Base-by-base conservation (phyloP, 2,888 invertebrate species). In the Octonoba sinensis region DNA sequence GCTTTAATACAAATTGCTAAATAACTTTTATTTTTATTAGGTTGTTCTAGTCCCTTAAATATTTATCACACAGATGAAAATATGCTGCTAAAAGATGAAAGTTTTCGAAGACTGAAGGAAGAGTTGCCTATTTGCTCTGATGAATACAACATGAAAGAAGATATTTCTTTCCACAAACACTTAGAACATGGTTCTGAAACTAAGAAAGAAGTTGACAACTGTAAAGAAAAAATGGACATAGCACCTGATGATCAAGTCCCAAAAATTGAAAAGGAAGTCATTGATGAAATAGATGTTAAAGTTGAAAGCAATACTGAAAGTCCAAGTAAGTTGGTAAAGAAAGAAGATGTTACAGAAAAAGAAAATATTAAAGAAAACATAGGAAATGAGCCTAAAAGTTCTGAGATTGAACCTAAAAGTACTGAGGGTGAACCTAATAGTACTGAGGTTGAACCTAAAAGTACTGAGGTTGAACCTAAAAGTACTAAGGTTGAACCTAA, bases 211-310 rank as follows among this genome's bases (percentile, higher is more conserved):
- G 27, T 22, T 59, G 86, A 87, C 44, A 83, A 83, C 56, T 76
- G 84, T 27, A 85, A 86, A 47, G 84, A 84, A 74, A 86, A 85
- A 78, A 86, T 47, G 1, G 81, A 79, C 54, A 51, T 49, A 62
- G 44, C 62, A 77, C 56, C 20, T 44, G 46, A 24, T 27, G 20
- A 18, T 36, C 20, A 49, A 54, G 16, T 44, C 11, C 57, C 20
- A 4, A 74, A 82, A 57, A 44, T 16, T 70, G 83, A 54, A 12
- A 66, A 66, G 1, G 66, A 77, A 54, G 74, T 69, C 18, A 8
- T 46, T n/a, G 51, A 54, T 59, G 44, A 62, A 44, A 36, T 18
- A 24, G n/a, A 0, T 44, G 27, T 18, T 27, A 62, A 62, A 36
- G 44, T 36, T 36, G 36, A 36, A 36, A 36, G 36, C 36, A 36